Percentiles rank a stretch among this genome's conserved stretches.
Conservation (phyloP, 2,888 invertebrate genomes). For the Oithona nana region DNA sequence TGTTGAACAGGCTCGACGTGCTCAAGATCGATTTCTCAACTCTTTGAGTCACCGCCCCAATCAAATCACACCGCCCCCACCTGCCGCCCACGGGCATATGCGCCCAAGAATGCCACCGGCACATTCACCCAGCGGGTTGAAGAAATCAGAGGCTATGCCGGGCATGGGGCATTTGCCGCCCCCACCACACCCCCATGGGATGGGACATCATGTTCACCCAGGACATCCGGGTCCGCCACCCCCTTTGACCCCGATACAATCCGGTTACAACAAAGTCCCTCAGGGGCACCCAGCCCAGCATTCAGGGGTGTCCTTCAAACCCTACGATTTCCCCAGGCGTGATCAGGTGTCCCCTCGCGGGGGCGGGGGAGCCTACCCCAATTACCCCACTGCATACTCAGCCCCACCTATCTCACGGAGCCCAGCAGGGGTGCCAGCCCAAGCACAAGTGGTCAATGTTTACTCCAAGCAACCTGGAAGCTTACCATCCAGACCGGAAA, state of each 20-base stretch:
- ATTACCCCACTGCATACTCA: constrained; percentile 19
- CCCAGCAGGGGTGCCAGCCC: constrained; percentile 20
- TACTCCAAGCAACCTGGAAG: constrained; percentile 19
- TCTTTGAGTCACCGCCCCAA: not conserved
- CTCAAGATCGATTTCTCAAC: not conserved
- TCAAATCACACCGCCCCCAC: not conserved
- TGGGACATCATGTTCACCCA: too few relatives aligned
- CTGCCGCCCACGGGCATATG: not conserved
- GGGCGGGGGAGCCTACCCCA: not conserved
- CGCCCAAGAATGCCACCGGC: not conserved
- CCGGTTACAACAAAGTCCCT: not conserved
- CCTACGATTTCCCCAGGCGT: not conserved
- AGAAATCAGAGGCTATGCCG: too few relatives aligned
- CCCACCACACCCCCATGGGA: too few relatives aligned
- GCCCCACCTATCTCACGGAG: constrained; percentile 20
- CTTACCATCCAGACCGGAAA: constrained; percentile 22
- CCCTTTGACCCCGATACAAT: not conserved
- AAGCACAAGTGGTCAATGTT: not conserved
- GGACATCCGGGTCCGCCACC: not conserved
- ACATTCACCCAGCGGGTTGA: not conserved
- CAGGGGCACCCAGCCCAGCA: not conserved
- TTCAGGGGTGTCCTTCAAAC: not conserved
- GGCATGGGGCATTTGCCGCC: too few relatives aligned
- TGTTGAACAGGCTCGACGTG: not conserved
- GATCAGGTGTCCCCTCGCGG: not conserved